Conservation (phyloP, 2,888 invertebrate species). For the Gari tellinella region DNA sequence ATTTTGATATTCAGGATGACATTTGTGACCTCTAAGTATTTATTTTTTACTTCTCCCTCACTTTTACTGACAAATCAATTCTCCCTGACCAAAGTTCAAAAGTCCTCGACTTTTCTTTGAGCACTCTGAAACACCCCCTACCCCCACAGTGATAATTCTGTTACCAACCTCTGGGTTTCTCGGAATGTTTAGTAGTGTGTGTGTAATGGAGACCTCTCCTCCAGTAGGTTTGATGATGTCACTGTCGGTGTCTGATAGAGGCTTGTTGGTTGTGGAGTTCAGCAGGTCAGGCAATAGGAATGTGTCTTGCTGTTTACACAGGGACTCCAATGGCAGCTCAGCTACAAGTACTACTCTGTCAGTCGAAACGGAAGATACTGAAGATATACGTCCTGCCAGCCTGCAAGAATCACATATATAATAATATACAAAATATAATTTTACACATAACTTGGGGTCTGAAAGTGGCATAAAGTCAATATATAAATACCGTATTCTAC, state of each 20-base stretch:
- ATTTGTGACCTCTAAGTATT: not conserved
- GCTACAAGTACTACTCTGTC: constrained; percentile 70
- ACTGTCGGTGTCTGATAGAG: constrained; percentile 32
- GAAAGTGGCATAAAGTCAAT: too few species aligned
- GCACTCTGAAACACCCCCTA: too few species aligned
- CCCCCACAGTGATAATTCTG: too few species aligned
- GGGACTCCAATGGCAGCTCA: constrained; percentile 76
- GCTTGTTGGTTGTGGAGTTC: constrained; percentile 36
- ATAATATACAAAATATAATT: too few species aligned
- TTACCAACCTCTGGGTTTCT: constrained; percentile 68
- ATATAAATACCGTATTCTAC: too few species aligned
- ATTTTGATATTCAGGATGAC: too few species aligned
- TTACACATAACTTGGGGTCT: too few species aligned
- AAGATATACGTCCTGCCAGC: constrained; percentile 70
- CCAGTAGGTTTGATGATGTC: constrained; percentile 48
- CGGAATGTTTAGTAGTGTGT: constrained; percentile 70
- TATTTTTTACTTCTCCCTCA: not conserved
- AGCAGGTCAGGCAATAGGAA: constrained; percentile 73
- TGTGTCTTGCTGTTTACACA: constrained; percentile 73
- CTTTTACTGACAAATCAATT: too few species aligned
- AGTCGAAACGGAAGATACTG: constrained; percentile 64
- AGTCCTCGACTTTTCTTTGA: too few species aligned
- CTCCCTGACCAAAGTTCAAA: too few species aligned
- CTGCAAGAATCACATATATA: too few species aligned
- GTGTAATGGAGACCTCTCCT: constrained; percentile 60